phyloP scores from a whole-genome alignment of 2,888 invertebrate species.

The Phasia obesa region DNA sequence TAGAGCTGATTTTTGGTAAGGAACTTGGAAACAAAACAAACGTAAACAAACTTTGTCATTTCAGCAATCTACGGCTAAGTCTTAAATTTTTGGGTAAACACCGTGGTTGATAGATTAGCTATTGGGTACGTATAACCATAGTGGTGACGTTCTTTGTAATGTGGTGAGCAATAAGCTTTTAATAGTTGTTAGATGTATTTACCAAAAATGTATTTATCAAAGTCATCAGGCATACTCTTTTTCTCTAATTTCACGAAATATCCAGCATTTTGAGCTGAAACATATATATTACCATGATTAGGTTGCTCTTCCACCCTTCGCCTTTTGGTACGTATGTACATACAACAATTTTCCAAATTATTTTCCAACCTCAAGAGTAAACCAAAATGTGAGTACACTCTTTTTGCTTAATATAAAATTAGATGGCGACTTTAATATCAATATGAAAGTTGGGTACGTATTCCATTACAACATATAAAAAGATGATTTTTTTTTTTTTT shows the following conservation, averaged over 20 bases:
- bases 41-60: slow-evolving; percentile 68
- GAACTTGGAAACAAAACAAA: slow-evolving; percentile 54
- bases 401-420: slow-evolving; percentile 46
- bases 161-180: slow-evolving; percentile 61
- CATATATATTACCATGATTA: slow-evolving; percentile 33
- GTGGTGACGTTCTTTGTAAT: slow-evolving; percentile 25
- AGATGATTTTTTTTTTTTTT: slow-evolving; percentile 19
- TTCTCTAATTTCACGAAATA: slow-evolving; percentile 48
- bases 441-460: slow-evolving; percentile 57
- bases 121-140: slow-evolving; percentile 62
- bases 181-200: slow-evolving; percentile 56
- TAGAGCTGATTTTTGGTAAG: slow-evolving; percentile 54
- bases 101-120: slow-evolving; percentile 54
- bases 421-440: slow-evolving; percentile 43
- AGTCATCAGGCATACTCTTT: slow-evolving; percentile 31
- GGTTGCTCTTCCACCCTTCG: slow-evolving; percentile 35
- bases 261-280: slow-evolving; percentile 64
- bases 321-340: slow-evolving; percentile 60
- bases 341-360: slow-evolving; percentile 9
- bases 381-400: slow-evolving; percentile 62
- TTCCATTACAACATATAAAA: slow-evolving; percentile 25
- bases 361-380: slow-evolving; percentile 39
- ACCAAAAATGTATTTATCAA: slow-evolving; percentile 36
- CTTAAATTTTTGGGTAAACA: slow-evolving; percentile 36
- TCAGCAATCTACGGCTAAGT: slow-evolving; percentile 56